These are phyloP conservation scores for Drosophila austrosaltans DNA, from an alignment of 2,888 invertebrate genomes.

Conservation along the genomic window DNA sequence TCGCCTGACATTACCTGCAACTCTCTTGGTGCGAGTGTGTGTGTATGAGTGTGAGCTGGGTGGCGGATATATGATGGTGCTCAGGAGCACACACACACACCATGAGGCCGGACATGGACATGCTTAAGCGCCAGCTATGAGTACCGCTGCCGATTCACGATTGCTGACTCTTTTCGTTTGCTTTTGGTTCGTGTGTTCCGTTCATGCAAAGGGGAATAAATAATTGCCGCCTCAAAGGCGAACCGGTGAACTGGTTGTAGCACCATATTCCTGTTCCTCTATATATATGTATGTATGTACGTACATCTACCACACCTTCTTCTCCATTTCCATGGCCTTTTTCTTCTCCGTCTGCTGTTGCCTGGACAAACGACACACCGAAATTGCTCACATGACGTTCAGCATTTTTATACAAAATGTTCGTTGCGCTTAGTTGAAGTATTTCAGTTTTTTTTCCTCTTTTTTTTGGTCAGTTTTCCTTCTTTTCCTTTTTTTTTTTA, in stretches of 20 bases:
- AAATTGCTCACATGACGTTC: constrained; percentile 77
- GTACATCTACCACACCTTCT: constrained; percentile 9
- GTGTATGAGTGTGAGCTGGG: constrained; percentile 41
- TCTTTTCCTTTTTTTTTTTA: background rate
- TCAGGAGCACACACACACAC: constrained; percentile 40
- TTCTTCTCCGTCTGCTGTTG: constrained; percentile 1
- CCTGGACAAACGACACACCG: constrained; percentile 51
- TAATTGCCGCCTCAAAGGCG: constrained; percentile 70
- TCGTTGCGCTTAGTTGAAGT: constrained; percentile 35
- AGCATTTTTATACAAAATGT: constrained; percentile 60
- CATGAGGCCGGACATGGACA: constrained; percentile 72
- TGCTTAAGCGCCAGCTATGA: constrained; percentile 74
- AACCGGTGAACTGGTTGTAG: constrained; percentile 78
- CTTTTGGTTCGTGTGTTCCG: constrained; percentile 1
- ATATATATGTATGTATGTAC: no score
- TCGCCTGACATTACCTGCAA: constrained; percentile 60
- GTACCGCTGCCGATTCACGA: constrained; percentile 10
- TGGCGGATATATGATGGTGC: constrained; percentile 46
- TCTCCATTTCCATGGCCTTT: background rate
- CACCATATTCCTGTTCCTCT: constrained; percentile 54
- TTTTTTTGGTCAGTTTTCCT: background rate
- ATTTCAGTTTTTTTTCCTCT: background rate
- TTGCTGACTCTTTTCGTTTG: constrained; percentile 10
- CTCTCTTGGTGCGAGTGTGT: constrained; percentile 10
- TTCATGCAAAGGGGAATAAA: constrained; percentile 61